A percentile compares a stretch with the other conserved stretches of the same genome.
Evolutionary conservation across 2,113 vertebrate species (phyloP).

Genomic region (Chionis minor): DNA sequence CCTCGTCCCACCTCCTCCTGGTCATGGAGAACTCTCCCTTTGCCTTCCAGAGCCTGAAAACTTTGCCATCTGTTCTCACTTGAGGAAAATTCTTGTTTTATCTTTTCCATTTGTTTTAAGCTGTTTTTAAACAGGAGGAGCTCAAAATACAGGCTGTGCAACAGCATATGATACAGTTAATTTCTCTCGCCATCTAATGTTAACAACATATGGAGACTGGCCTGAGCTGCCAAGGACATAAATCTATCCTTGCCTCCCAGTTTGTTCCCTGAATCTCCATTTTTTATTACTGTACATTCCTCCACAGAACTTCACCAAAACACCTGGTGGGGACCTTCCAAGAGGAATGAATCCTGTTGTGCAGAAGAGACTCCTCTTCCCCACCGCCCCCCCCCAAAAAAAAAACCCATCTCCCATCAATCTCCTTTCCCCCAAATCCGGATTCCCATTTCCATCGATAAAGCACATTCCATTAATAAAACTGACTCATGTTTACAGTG

Average conservation of each 20-base stretch:
- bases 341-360: neutral
- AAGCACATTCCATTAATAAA: neutral
- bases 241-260: conserved; percentile 26
- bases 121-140: neutral
- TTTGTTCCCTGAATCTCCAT: neutral
- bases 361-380: neutral
- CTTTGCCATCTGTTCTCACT: conserved; percentile 40
- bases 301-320: neutral
- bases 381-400: too few relatives aligned
- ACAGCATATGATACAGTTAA: conserved; percentile 32
- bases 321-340: conserved; percentile 21
- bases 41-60: neutral
- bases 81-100: conserved; percentile 1
- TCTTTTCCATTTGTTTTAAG: conserved; percentile 39
- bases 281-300: conserved; percentile 46
- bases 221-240: conserved; percentile 31
- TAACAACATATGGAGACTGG: conserved; percentile 43
- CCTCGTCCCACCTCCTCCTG: neutral
- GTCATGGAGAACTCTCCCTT: neutral
- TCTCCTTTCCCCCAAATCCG: neutral
- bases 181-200: conserved; percentile 28
- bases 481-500: neutral
- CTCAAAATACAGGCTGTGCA: conserved; percentile 15
- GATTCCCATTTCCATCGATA: neutral
- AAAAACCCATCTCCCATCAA: neutral